Base-by-base conservation (phyloP, 2,888 invertebrate genomes). In the Folsomia manolachei region DNA sequence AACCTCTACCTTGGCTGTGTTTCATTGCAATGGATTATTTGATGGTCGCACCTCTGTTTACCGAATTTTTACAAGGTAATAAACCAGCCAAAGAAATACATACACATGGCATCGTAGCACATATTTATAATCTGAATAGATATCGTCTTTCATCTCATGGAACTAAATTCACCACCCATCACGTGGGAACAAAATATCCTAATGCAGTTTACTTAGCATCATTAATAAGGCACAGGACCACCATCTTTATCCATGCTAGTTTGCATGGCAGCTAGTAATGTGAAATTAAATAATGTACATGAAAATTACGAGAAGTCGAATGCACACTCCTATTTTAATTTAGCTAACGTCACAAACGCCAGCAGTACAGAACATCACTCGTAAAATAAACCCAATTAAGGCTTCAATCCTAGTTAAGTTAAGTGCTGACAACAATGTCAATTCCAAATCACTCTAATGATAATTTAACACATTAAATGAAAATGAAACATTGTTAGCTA, bases 41-140 rank as follows among this genome's bases (percentile, higher is more conserved):
- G 65, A 66, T 27, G 53, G 70, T 70, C 73, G 70, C 73, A 73
- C 73, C 73, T 73, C 70, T 73, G 60, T 73, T 73, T 73, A 63
- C 73, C 51, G 27, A 56, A 65, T 39, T 27, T 27, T 70, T 67
- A 56, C 56, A 56, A 56, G 56, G 56, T 56, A 56, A 56, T 56
- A 56, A 56, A 56, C 56, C 56, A 56, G n/a, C 11, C 56, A 56
- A n/a, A 39, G 39, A 4, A 39, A 39, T 39, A 39, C 39, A 39
- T 14, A 39, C 39, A 14, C 4, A 14, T n/a, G n/a, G n/a, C n/a
- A n/a, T n/a, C n/a, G n/a, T n/a, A n/a, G n/a, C n/a, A n/a, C n/a
- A n/a, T n/a, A n/a, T n/a, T n/a, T n/a, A n/a, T n/a, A n/a, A n/a
- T n/a, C n/a, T n/a, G n/a, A n/a, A n/a, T n/a, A n/a, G n/a, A n/a